Evolutionary conservation across 1,140 invertebrate species (phyloP), one percentile per base, ranked within the genome.

Genomic region (Theocolax elegans): DNA sequence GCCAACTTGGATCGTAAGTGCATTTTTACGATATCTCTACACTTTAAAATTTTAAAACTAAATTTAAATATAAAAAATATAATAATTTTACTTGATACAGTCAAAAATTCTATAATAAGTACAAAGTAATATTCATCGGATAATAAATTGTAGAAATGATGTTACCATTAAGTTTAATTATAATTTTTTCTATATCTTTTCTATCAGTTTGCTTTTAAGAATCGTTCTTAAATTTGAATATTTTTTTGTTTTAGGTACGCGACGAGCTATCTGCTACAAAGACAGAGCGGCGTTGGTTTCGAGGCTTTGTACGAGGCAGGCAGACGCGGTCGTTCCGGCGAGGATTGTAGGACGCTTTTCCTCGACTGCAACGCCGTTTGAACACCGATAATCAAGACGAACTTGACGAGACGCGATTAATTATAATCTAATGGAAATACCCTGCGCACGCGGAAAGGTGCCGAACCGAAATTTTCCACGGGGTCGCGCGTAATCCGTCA

Each of bases 1-100:
- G 95, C 77, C 94, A 96, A 87, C 87, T 97, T 74, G 94, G 94
- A 92, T 93, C 94, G 95, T 97, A 87, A 93, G 94, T 92, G 31
- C 56, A 23, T 21, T 46, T 35, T 35, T 35, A 10, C 31, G 10
- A 35, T 35, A 35, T 35, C 10, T 6, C 10, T 35, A 35, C 10
- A 10, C 4, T 6, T 35, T 35, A 35, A 35, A 35, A 10, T 35
- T 6, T 6, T 35, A 35, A 6, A 10, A 35, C 31, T 6, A 35
- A 35, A 35, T 35, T 35, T 35, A 10, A 35, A 35, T 35, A 35
- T 4, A 35, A 35, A 35, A 6, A 35, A 10, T 4, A 35, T 35
- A 35, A 35, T 35, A 6, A 35, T 35, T 35, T 35, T 35, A 35
- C 31, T 6, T 35, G 4, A 35, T n/a, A n/a, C n/a, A n/a, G n/a